A percentile compares a stretch with the other conserved stretches of the same genome.
Conservation (phyloP, 1,140 invertebrate genomes). For the Pseudomyrmex cubaensis region DNA sequence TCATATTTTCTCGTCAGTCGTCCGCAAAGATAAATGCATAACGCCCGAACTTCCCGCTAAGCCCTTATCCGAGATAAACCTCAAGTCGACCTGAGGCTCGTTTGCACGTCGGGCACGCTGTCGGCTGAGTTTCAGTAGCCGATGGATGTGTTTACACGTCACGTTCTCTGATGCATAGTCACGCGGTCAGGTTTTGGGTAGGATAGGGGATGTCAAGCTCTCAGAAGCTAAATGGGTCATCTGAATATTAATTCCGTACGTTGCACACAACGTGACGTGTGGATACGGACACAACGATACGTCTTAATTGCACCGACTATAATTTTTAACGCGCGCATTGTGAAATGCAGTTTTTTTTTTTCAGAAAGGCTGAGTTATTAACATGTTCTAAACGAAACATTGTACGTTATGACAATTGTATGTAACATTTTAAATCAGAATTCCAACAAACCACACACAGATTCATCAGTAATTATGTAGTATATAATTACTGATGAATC, state of each 20-base stretch:
- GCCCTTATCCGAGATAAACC: constrained; percentile 56
- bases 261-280: constrained; percentile 2
- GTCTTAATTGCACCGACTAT: constrained; percentile 12
- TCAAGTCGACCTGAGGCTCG: constrained; percentile 54
- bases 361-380: not conserved
- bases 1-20: constrained; percentile 52
- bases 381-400: not conserved
- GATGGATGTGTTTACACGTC: constrained; percentile 61
- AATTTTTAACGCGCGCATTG: not conserved
- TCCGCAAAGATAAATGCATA: constrained; percentile 50
- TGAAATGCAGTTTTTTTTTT: not conserved
- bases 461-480: not conserved
- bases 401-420: not conserved
- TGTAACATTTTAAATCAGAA: not conserved
- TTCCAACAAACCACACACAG: no score
- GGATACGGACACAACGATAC: not conserved
- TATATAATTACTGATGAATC: not conserved
- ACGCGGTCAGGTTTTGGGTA: constrained; percentile 55
- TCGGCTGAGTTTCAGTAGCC: constrained; percentile 57
- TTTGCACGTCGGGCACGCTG: constrained; percentile 52
- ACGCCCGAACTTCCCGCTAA: constrained; percentile 50
- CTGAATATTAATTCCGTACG: constrained; percentile 49
- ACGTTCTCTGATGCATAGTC: constrained; percentile 59
- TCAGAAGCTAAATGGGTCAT: constrained; percentile 50
- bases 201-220: constrained; percentile 33